Percentiles rank a stretch among this genome's conserved stretches.
Evolutionary conservation across 2,888 invertebrate species (phyloP).

Genomic region (Plemyria rubiginata): DNA sequence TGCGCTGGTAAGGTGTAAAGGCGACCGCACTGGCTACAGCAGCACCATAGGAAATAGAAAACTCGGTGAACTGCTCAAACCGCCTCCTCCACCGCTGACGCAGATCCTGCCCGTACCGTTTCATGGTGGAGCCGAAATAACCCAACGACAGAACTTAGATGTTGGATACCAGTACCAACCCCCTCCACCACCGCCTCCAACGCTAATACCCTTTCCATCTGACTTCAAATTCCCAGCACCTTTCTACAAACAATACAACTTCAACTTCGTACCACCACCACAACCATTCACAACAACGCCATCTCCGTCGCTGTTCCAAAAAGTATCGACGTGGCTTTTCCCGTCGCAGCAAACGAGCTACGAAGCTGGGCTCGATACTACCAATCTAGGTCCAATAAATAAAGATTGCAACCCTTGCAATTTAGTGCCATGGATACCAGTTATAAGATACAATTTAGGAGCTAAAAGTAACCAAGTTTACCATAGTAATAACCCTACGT

Average conservation of each 20-base stretch:
- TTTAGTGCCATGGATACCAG: conserved; percentile 92
- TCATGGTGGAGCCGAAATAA: conserved; percentile 62
- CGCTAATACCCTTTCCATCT: conserved; percentile 42
- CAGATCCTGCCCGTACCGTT: conserved; percentile 72
- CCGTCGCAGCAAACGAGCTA: conserved; percentile 76
- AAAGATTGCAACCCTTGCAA: conserved; percentile 91
- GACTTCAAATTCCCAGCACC: conserved; percentile 78
- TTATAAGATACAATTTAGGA: conserved; percentile 80
- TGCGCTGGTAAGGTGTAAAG: conserved; percentile 57
- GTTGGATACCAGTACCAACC: conserved; percentile 67
- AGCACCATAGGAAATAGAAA: conserved; percentile 59
- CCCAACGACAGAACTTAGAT: conserved; percentile 67
- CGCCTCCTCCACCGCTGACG: conserved; percentile 73
- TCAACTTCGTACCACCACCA: conserved; percentile 76
- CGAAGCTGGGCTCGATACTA: conserved; percentile 52
- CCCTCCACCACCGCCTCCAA: conserved; percentile 56
- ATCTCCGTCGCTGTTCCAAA: conserved; percentile 83
- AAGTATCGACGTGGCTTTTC: conserved; percentile 86
- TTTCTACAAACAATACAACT: conserved; percentile 78
- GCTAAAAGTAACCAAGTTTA: conserved; percentile 60
- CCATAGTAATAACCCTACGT: conserved; percentile 65
- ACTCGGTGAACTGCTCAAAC: conserved; percentile 72
- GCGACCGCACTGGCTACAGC: conserved; percentile 61
- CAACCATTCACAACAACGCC: conserved; percentile 74
- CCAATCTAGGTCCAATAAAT: conserved; percentile 65